These are phyloP conservation scores for Belonocnema kinseyi DNA, from an alignment of 1,140 invertebrate genomes.

Conservation along the genomic window DNA sequence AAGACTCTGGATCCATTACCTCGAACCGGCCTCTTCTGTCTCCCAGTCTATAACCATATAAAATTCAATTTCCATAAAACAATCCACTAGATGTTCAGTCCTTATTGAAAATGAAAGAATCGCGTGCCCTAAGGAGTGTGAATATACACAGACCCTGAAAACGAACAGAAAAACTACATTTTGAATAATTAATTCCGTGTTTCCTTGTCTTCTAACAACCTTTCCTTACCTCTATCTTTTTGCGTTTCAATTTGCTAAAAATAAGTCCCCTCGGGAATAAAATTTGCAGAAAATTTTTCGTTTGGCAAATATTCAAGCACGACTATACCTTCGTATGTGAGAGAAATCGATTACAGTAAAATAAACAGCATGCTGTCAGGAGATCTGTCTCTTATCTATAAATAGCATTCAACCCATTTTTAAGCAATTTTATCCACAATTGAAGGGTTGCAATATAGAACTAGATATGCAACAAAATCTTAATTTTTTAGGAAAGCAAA, in stretches of 20 bases:
- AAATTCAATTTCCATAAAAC: constrained; percentile 1
- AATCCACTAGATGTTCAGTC: not conserved
- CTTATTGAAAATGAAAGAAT: not conserved
- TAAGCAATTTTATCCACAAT: not conserved
- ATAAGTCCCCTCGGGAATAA: constrained; percentile 8
- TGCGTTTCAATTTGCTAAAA: not conserved
- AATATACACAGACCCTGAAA: constrained; percentile 6
- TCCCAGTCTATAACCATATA: not conserved
- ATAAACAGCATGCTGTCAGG: constrained; percentile 21
- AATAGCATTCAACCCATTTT: not conserved
- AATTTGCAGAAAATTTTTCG: constrained; percentile 29
- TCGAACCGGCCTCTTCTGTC: not conserved
- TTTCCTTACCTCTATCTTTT: not conserved
- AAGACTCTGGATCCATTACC: constrained; percentile 42
- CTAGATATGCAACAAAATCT: too few species aligned
- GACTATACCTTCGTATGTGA: not conserved
- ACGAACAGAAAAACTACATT: not conserved
- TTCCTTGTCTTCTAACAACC: constrained; percentile 11
- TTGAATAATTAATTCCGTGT: constrained; percentile 16
- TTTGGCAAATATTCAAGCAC: constrained; percentile 17
- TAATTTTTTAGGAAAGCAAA: too few species aligned
- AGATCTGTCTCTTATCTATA: constrained; percentile 6
- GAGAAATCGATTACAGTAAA: constrained; percentile 16
- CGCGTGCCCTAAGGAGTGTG: not conserved
- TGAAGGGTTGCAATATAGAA: too few species aligned